phyloP scores from a whole-genome alignment of 1,140 invertebrate species.

The Pteromalus puparum region DNA sequence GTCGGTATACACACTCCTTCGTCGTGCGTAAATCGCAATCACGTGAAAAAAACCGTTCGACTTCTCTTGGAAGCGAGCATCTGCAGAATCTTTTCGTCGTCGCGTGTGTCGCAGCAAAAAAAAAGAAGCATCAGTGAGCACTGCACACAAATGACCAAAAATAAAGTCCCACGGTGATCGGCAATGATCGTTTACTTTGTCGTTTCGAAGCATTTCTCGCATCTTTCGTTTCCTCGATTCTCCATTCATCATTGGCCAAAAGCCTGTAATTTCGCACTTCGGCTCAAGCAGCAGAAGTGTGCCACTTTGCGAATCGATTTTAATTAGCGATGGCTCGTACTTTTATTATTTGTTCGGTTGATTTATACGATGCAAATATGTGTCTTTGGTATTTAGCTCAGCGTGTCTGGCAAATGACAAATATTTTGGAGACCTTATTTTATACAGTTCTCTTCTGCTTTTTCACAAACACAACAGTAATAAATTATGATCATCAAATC shows the following conservation, averaged over 20 bases:
- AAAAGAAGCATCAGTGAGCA: background rate
- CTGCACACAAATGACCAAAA: background rate
- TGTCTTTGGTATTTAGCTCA: conserved; percentile 6
- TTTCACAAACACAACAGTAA: background rate
- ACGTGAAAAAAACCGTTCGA: background rate
- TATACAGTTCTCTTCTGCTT: background rate
- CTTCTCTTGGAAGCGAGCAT: background rate
- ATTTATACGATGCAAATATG: conserved; percentile 10
- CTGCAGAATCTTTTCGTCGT: no score
- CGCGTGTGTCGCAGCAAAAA: background rate
- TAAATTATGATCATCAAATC: background rate
- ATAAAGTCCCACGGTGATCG: background rate
- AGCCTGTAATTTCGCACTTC: conserved; percentile 22
- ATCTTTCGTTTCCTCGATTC: background rate
- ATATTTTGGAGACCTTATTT: no score
- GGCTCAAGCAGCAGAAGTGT: conserved; percentile 6
- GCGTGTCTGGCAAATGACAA: background rate
- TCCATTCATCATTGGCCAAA: background rate
- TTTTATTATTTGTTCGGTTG: background rate
- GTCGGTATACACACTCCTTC: background rate
- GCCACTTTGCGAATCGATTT: conserved; percentile 16
- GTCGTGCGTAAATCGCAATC: background rate
- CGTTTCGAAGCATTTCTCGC: background rate
- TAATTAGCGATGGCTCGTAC: conserved; percentile 10
- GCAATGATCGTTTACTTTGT: background rate